Base-by-base conservation (phyloP, 2,888 invertebrate genomes). In the Diaphora mendica region DNA sequence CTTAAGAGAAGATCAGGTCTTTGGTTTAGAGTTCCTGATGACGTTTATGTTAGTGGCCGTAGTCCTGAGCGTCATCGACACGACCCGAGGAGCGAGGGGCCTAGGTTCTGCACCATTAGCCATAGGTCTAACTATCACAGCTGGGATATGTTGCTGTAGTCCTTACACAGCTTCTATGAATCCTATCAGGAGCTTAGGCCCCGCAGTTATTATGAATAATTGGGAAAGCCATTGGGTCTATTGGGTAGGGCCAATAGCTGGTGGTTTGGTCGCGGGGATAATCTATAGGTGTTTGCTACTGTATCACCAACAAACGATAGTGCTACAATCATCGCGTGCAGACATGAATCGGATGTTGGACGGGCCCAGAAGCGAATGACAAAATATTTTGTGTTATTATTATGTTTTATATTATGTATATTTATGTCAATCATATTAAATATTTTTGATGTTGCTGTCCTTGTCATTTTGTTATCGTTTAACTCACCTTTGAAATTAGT, bases 31-130 rank as follows among this genome's bases (percentile, higher is more conserved):
- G 66, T 78, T 86, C 23, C 76, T 90, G 13, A 82, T 86, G 79
- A 86, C 86, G 0, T 89, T 87, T 64, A 64, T 87, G 0, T 55
- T 88, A 0, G 89, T 89, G 5, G 76, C 84, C 1, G 77, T 88
- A 0, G 68, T 76, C 17, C 65, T 87, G n/a, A 86, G 85, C 69
- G 84, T 87, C 0, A 68, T 78, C 8, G 89, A 89, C 30, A 67
- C 66, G 0, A 44, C 69, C 0, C 79, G 88, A 69, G 88, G 88
- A 0, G 79, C 79, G 0, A 81, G 78, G 44, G 88, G 88, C 0
- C 76, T 89, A 20, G 89, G 85, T 0, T 89, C 90, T 3, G 74
- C 83, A 0, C 67, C 89, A 23, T 66, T 89, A n/a, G 86, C 87
- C 9, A 77, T 89, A 39, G 89, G 89, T 0, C 30, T 89, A 0